phyloP scores from a whole-genome alignment of 2,797 vertebrate species.

The Sebastes variabilis region DNA sequence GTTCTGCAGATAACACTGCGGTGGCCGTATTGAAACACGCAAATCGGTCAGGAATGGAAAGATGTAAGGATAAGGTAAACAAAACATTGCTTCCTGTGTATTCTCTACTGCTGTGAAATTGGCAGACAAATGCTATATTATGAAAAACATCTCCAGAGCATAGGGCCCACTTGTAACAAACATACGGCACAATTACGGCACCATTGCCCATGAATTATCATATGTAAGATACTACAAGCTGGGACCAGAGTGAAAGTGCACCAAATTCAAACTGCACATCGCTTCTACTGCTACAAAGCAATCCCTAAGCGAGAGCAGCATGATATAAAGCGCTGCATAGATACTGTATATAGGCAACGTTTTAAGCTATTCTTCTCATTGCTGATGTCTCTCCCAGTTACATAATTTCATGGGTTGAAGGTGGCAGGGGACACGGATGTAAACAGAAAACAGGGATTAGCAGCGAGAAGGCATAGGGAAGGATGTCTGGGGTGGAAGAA shows the following conservation, averaged over 20 bases:
- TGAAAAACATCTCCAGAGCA: not conserved
- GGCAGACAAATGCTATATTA: not conserved
- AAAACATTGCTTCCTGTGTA: not conserved
- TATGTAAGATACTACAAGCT: not conserved
- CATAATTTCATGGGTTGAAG: constrained; percentile 35
- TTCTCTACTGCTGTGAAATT: not conserved
- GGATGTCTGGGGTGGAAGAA: constrained; percentile 45
- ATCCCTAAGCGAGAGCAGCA: not conserved
- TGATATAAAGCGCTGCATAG: not conserved
- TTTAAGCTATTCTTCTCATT: not conserved
- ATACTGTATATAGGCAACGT: not conserved
- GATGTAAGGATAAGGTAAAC: constrained; percentile 11
- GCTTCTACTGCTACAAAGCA: constrained; percentile 6
- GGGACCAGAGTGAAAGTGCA: constrained; percentile 3
- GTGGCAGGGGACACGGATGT: constrained; percentile 21
- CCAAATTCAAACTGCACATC: constrained; percentile 8
- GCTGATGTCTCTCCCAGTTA: constrained; percentile 23
- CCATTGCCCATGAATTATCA: not conserved
- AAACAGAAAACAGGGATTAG: constrained; percentile 47
- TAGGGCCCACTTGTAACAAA: not conserved
- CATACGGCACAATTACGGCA: not conserved
- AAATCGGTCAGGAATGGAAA: not conserved
- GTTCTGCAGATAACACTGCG: constrained; percentile 11
- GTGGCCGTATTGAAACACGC: not conserved
- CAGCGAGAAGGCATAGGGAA: constrained; percentile 31